A percentile compares a stretch with the other conserved stretches of the same genome.
These are phyloP conservation scores for Ascidia mentula DNA, from an alignment of 23 tunicate species.

Conservation along the genomic window DNA sequence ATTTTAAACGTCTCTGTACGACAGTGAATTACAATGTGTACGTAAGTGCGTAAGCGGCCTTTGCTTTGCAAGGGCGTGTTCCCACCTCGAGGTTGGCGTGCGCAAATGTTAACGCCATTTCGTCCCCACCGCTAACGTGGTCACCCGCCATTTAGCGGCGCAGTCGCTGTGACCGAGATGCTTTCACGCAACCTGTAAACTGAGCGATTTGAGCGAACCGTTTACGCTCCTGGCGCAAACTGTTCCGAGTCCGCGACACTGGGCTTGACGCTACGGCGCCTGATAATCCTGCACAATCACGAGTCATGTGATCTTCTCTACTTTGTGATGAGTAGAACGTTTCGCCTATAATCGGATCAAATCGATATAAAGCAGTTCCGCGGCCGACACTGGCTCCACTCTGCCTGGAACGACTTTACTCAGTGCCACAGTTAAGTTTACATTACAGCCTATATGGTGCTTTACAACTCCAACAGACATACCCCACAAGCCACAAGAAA, in stretches of 20 bases:
- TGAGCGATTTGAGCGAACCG: not conserved
- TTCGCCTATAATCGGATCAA: not conserved
- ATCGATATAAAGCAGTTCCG: no score
- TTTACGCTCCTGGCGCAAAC: not conserved
- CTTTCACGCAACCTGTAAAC: not conserved
- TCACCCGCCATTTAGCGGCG: not conserved
- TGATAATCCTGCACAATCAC: not conserved
- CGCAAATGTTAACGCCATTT: not conserved
- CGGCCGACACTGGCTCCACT: no score
- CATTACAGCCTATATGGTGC: no score
- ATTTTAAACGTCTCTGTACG: no score
- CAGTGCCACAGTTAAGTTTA: no score
- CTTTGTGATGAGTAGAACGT: not conserved
- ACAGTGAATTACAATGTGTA: not conserved
- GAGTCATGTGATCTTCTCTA: not conserved
- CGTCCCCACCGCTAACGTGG: not conserved
- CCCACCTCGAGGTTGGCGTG: not conserved
- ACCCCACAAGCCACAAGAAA: no score
- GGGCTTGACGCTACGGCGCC: not conserved
- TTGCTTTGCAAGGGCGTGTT: slow-evolving; percentile 8
- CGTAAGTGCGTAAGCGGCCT: slow-evolving; percentile 1
- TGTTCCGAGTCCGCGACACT: not conserved
- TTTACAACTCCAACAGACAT: no score
- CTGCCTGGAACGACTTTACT: no score
- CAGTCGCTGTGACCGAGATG: not conserved